Percentiles rank a stretch among this genome's conserved stretches.
These are phyloP conservation scores for Drosophila nigromelanica DNA, from an alignment of 1,140 invertebrate species.

Conservation along the genomic window DNA sequence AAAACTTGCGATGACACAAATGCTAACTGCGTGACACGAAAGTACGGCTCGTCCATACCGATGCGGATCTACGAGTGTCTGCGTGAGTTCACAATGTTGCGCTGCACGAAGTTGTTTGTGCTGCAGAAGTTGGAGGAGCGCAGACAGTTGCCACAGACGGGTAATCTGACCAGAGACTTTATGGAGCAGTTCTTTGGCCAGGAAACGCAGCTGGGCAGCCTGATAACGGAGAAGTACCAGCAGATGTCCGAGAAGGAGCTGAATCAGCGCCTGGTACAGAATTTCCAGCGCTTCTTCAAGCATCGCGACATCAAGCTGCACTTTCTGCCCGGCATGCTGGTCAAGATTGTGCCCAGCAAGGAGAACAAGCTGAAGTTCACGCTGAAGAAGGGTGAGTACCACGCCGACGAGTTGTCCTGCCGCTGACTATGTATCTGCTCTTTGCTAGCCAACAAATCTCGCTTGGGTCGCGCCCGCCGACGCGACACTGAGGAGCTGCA, in stretches of 20 bases:
- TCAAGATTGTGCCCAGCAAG: conserved; percentile 80
- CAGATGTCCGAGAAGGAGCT: conserved; percentile 74
- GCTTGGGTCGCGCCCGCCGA: conserved; percentile 60
- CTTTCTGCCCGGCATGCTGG: conserved; percentile 74
- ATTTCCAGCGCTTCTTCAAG: conserved; percentile 80
- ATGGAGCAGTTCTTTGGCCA: conserved; percentile 76
- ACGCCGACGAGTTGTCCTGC: no score
- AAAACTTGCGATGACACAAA: conserved; percentile 53
- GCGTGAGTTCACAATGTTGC: conserved; percentile 62
- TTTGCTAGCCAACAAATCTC: conserved; percentile 40
- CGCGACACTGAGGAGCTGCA: conserved; percentile 65
- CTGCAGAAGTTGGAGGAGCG: conserved; percentile 79
- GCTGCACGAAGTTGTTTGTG: conserved; percentile 82
- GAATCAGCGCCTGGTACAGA: conserved; percentile 66
- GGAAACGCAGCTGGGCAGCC: conserved; percentile 65
- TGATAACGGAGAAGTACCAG: conserved; percentile 65
- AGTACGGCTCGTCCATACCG: conserved; percentile 71
- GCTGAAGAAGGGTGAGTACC: conserved; percentile 69
- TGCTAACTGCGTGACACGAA: conserved; percentile 62
- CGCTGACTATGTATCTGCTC: neutral
- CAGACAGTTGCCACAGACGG: conserved; percentile 47
- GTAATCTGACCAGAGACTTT: conserved; percentile 79
- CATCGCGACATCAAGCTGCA: conserved; percentile 81
- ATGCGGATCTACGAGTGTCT: conserved; percentile 81
- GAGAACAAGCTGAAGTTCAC: conserved; percentile 78